These are phyloP conservation scores for Melospiza georgiana DNA, from an alignment of 2,113 vertebrate species.

Conservation along the genomic window DNA sequence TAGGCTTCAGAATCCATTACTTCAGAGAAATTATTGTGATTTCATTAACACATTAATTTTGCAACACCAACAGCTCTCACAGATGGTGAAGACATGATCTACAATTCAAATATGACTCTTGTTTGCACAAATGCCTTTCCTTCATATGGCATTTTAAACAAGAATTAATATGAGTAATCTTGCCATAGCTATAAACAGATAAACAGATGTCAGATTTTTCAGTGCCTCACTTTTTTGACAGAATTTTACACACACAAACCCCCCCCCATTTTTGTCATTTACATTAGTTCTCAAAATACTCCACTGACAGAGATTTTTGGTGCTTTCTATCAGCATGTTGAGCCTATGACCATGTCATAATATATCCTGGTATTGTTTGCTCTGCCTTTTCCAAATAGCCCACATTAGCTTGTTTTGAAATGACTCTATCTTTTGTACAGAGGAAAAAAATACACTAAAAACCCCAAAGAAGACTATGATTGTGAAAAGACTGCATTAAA, in stretches of 20 bases:
- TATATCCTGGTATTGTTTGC: constrained; percentile 5
- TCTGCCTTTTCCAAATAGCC: constrained; percentile 10
- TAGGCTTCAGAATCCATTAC: constrained; percentile 80
- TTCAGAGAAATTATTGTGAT: constrained; percentile 88
- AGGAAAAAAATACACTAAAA: neutral
- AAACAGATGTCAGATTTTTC: constrained; percentile 86
- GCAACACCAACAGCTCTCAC: constrained; percentile 87
- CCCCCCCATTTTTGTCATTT: constrained; percentile 13
- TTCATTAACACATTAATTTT: constrained; percentile 90
- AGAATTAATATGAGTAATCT: constrained; percentile 87
- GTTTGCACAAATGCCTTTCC: constrained; percentile 87
- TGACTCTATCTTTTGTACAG: neutral
- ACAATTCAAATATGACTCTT: constrained; percentile 89
- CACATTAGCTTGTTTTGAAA: constrained; percentile 12
- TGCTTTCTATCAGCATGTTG: constrained; percentile 22
- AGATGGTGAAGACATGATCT: constrained; percentile 87
- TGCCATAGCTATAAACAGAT: constrained; percentile 88
- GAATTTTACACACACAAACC: constrained; percentile 71
- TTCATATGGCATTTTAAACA: constrained; percentile 89
- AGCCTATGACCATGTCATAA: constrained; percentile 40
- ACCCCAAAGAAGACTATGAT: neutral
- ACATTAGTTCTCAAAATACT: constrained; percentile 57
- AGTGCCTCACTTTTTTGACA: constrained; percentile 75
- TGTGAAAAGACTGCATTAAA: constrained; percentile 70
- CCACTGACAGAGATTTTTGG: constrained; percentile 30